Percentiles rank a stretch among this genome's conserved stretches.
Conservation (phyloP, 2,888 invertebrate genomes). For the Prenolepis imparis region DNA sequence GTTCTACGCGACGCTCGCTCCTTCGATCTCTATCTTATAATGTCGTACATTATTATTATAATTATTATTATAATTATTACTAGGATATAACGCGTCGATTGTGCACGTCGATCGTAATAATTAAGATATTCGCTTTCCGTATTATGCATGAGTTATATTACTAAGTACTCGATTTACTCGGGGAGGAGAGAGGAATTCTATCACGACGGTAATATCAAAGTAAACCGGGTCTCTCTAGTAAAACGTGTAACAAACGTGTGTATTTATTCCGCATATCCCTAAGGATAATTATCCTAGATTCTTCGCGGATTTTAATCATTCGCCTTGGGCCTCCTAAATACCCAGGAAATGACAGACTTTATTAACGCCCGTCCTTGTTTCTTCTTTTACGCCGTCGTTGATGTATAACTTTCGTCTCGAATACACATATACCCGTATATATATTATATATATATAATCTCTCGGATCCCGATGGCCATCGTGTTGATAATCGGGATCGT, state of each 20-base stretch:
- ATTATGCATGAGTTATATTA: slow-evolving; percentile 37
- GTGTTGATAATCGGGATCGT: slow-evolving; percentile 23
- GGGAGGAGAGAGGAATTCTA: slow-evolving; percentile 5
- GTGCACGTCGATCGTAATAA: slow-evolving; percentile 15
- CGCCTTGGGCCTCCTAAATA: neutral
- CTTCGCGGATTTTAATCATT: slow-evolving; percentile 53
- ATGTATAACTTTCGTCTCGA: neutral
- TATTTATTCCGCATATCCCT: slow-evolving; percentile 45
- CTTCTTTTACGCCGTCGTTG: neutral
- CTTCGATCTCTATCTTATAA: slow-evolving; percentile 38
- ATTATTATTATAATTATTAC: slow-evolving; percentile 33
- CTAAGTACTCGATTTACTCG: slow-evolving; percentile 47
- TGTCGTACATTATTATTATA: slow-evolving; percentile 33
- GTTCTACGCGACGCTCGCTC: slow-evolving; percentile 15
- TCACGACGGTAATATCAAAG: slow-evolving; percentile 68
- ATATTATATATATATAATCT: neutral
- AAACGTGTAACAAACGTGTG: slow-evolving; percentile 75
- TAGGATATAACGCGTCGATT: slow-evolving; percentile 45
- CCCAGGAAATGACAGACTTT: slow-evolving; percentile 16
- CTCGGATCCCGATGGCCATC: slow-evolving; percentile 15
- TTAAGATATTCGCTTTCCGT: slow-evolving; percentile 32
- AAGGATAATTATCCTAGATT: slow-evolving; percentile 60
- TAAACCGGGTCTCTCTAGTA: slow-evolving; percentile 76
- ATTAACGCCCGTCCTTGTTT: neutral
- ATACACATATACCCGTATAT: slow-evolving; percentile 44